phyloP scores from a whole-genome alignment of 2,888 invertebrate species.

The Dusona sp. region DNA sequence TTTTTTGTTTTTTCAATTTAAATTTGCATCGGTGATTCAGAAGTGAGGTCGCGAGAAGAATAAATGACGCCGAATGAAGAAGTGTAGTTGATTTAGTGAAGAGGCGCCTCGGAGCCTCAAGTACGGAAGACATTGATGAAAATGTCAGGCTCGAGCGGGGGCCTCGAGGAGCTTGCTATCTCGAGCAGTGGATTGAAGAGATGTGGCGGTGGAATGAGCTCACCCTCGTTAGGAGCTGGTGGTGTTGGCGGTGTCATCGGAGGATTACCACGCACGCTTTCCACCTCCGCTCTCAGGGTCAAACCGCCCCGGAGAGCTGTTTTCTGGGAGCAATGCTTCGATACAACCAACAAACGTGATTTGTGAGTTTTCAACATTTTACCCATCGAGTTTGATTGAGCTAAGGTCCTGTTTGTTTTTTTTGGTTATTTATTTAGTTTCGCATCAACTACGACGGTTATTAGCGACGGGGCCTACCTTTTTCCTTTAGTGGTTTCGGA shows the following conservation, averaged over 20 bases:
- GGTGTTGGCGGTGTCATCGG: conserved; percentile 76
- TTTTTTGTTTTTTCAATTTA: not conserved
- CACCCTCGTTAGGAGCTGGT: conserved; percentile 81
- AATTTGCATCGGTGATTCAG: conserved; percentile 19
- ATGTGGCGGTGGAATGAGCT: conserved; percentile 85
- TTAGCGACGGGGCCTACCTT: not conserved
- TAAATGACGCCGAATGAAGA: conserved; percentile 27
- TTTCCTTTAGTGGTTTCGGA: not conserved
- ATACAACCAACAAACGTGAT: conserved; percentile 88
- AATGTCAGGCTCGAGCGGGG: conserved; percentile 81
- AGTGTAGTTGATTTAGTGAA: conserved; percentile 38
- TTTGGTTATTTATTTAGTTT: not conserved
- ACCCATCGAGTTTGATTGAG: not conserved
- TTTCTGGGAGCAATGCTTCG: conserved; percentile 95
- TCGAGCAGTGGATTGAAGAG: conserved; percentile 77
- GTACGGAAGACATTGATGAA: conserved; percentile 66
- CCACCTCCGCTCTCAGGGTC: conserved; percentile 92
- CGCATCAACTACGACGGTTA: not conserved
- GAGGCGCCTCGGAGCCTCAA: conserved; percentile 38
- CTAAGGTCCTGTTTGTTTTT: not conserved
- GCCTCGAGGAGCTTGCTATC: conserved; percentile 75
- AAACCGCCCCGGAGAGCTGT: conserved; percentile 89
- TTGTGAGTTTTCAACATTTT: conserved; percentile 86
- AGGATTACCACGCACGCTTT: conserved; percentile 89
- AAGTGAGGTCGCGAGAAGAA: not conserved